These are phyloP conservation scores for Kuschelorhynchus macadamiae DNA, from an alignment of 2,888 invertebrate genomes.

Conservation along the genomic window DNA sequence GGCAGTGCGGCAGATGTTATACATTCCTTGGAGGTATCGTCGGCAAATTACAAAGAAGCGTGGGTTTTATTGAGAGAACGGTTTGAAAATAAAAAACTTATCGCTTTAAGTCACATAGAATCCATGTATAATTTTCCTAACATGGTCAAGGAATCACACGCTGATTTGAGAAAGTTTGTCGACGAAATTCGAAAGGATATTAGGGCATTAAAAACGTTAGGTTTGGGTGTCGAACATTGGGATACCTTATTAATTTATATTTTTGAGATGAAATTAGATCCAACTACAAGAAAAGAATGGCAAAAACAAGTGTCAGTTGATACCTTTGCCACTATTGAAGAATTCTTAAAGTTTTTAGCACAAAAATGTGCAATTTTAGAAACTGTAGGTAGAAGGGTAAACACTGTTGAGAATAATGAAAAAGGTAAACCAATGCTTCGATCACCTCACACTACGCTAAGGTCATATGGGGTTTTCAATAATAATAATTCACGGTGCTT, in stretches of 20 bases:
- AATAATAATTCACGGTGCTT: background rate
- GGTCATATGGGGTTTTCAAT: background rate
- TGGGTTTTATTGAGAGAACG: background rate
- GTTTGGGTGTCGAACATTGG: constrained; percentile 27
- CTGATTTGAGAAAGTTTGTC: constrained; percentile 25
- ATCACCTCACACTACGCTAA: background rate
- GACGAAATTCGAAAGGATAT: constrained; percentile 30
- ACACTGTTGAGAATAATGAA: too few species aligned
- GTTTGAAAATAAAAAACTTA: background rate
- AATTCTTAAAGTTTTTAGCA: constrained; percentile 10
- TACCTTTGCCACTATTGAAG: background rate
- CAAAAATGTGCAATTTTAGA: background rate
- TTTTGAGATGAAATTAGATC: background rate
- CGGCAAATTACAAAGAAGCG: background rate
- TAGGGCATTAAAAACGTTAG: constrained; percentile 31
- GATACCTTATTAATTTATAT: constrained; percentile 21
- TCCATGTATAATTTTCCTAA: constrained; percentile 33
- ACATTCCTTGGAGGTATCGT: background rate
- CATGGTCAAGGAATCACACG: constrained; percentile 30
- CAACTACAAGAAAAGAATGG: background rate
- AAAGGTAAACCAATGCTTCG: background rate
- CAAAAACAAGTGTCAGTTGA: background rate
- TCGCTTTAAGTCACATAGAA: constrained; percentile 5
- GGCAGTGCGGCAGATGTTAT: background rate
- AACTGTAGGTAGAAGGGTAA: background rate